Evolutionary conservation across 2,888 invertebrate genomes (phyloP), one percentile per base, ranked within the genome.

Genomic region (Calameuta idolon): DNA sequence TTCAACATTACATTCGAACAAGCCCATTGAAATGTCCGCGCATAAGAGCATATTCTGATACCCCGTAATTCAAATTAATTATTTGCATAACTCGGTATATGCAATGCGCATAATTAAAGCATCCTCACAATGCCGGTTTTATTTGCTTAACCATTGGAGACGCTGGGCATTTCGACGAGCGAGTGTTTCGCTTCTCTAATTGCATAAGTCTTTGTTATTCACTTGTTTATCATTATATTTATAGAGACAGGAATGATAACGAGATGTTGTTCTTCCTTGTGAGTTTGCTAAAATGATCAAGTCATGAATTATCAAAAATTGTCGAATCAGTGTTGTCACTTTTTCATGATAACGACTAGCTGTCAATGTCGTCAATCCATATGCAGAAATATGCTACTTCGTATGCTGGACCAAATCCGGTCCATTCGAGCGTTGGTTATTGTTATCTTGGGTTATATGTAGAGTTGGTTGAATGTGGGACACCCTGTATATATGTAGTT

Each of bases 11-110:
- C 75, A 78, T 77, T 77, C 73, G 75, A 75, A 77, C 79, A 80
- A 80, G 80, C 84, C 87, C 84, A 88, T 87, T 88, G 85, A 87
- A 87, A 87, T 80, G 86, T 87, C 86, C 80, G 76, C 78, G 80
- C 80, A 78, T 82, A 85, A 84, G 84, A 87, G 85, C 85, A 84
- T 85, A 85, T 85, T 83, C 85, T 81, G 83, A 86, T 87, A 86
- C 79, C 81, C 78, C 77, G 69, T 76, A 76, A 79, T 79, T 78
- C 69, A 78, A 78, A 79, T 76, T 75, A 78, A 40, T 74, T 77
- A 77, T 77, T 77, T 68, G 79, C 77, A 75, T 79, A 71, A 68
- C 77, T n/a, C 30, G 34, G 15, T 40, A 55, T 55, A 74, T 35
- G 34, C 37, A 37, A 74, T 34, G 37, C 37, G 74, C 74, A 74